Base-by-base conservation (phyloP, 92 coral and sea anemone genomes). In the Meandrina meandrites region DNA sequence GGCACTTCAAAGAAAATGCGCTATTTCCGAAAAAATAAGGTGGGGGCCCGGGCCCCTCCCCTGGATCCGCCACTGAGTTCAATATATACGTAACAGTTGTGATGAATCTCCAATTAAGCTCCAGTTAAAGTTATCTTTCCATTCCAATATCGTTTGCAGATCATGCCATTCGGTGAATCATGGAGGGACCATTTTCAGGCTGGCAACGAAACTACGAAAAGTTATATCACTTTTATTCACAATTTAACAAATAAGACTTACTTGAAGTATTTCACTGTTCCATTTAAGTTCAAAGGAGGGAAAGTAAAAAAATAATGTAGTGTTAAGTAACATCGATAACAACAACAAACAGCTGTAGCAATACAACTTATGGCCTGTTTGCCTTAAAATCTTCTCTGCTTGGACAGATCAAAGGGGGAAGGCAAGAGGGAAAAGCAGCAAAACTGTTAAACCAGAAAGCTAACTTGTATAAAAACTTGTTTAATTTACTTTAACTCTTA, bases 181-280 rank as follows among this genome's bases (percentile, higher is more conserved):
- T 8, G 68, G 1, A 24, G 68, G 13, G 3, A 18, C 24, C 28
- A 58, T 22, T 58, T 60, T 60, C 7, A 1, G 30, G 0, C 0
- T 22, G 68, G 68, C 8, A 60, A 24, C 68, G 24, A 60, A 60
- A 60, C 11, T 60, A 8, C 68, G 68, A 60, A 57, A 57, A 66
- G 17, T 9, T 24, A 22, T 62, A 5, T 22, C 17, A 3, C 30
- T n/a, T 22, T 66, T 66, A 66, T n/a, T 66, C 24, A 22, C 5
- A 18, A 0, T 19, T 1, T 8, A 8, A 69, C 1, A 22, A 51
- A 4, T 16, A 8, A 15, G 34, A 94, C 98, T 94, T 91, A 96
- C 98, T 94, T 96, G 94, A 85, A 96, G 90, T 96, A 96, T 37
- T 92, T 91, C 45, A 94, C 98, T 96, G 94, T 66, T 82, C 51